Evolutionary conservation across 1,140 invertebrate species (phyloP).

Genomic region (Meloidogyne exigua): DNA sequence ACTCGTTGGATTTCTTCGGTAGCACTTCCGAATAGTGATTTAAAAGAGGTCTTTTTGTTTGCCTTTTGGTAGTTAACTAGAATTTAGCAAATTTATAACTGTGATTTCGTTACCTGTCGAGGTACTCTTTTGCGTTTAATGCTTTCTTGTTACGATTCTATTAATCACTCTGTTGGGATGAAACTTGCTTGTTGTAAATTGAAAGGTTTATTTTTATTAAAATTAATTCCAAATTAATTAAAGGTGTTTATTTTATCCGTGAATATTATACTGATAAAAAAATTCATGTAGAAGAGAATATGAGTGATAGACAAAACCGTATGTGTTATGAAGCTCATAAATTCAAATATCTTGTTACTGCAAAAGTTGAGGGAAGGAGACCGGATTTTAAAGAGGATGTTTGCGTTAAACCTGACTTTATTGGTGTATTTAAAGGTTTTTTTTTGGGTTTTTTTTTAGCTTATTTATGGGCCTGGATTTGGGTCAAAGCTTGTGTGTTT

Average conservation of each 20-base stretch:
- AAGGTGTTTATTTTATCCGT: conserved; percentile 24
- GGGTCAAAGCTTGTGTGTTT: no score
- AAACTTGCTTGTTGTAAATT: conserved; percentile 19
- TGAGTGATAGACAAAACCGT: not conserved
- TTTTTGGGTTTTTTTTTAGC: not conserved
- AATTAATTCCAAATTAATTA: not conserved
- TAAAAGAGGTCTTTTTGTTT: conserved; percentile 13
- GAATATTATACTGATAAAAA: conserved; percentile 13
- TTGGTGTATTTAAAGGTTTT: conserved; percentile 13
- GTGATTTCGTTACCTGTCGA: conserved; percentile 22
- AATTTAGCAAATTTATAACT: conserved; percentile 11
- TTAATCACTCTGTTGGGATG: conserved; percentile 1
- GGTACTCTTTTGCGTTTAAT: conserved; percentile 12
- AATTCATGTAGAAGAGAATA: not conserved
- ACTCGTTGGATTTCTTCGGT: conserved; percentile 15
- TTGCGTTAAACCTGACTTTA: conserved; percentile 15
- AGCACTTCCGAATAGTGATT: not conserved
- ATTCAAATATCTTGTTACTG: conserved; percentile 12
- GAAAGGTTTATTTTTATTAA: conserved; percentile 3
- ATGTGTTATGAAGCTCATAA: conserved; percentile 14
- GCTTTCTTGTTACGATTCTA: not conserved
- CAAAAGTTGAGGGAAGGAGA: not conserved
- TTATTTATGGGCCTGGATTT: no score
- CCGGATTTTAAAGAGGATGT: not conserved
- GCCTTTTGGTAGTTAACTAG: not conserved